A percentile compares a stretch with the other conserved stretches of the same genome.
Evolutionary conservation across 2,113 vertebrate genomes (phyloP).

Genomic region (Galemys pyrenaicus): DNA sequence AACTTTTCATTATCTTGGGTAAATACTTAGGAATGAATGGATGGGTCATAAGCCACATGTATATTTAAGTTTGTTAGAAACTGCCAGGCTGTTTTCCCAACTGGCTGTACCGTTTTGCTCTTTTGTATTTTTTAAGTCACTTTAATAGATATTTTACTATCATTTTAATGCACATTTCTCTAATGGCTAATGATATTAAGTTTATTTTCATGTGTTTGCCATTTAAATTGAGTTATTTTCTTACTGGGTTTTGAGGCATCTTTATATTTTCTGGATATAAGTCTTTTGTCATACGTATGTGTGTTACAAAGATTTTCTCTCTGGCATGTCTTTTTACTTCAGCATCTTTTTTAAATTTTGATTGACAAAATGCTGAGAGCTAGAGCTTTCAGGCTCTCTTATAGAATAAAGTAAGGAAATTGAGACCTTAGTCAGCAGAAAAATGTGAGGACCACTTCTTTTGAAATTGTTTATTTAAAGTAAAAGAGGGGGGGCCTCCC

Average conservation of each 20-base stretch:
- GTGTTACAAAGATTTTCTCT: constrained; percentile 56
- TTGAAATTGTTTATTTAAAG: constrained; percentile 69
- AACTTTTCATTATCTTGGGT: constrained; percentile 44
- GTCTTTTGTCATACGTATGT: constrained; percentile 38
- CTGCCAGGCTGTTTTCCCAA: background rate
- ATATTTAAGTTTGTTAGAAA: constrained; percentile 44
- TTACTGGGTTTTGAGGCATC: constrained; percentile 37
- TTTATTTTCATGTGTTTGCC: constrained; percentile 33
- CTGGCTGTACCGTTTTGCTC: background rate
- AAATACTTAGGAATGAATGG: background rate
- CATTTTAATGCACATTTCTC: constrained; percentile 55
- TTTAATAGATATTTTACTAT: background rate
- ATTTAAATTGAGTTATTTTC: constrained; percentile 34
- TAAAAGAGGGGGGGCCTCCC: background rate
- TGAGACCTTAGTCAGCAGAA: constrained; percentile 66
- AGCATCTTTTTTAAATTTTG: constrained; percentile 55
- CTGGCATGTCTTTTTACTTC: constrained; percentile 58
- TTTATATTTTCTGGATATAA: constrained; percentile 41
- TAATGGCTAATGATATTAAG: constrained; percentile 19
- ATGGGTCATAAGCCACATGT: background rate
- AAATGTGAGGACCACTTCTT: constrained; percentile 47
- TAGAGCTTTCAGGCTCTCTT: constrained; percentile 32
- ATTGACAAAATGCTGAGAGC: constrained; percentile 60
- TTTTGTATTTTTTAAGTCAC: constrained; percentile 39
- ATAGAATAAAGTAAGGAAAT: constrained; percentile 56